Percentiles rank a stretch among this genome's conserved stretches.
Evolutionary conservation across 2,797 vertebrate species (phyloP).

Genomic region (Holocentrus rufus): DNA sequence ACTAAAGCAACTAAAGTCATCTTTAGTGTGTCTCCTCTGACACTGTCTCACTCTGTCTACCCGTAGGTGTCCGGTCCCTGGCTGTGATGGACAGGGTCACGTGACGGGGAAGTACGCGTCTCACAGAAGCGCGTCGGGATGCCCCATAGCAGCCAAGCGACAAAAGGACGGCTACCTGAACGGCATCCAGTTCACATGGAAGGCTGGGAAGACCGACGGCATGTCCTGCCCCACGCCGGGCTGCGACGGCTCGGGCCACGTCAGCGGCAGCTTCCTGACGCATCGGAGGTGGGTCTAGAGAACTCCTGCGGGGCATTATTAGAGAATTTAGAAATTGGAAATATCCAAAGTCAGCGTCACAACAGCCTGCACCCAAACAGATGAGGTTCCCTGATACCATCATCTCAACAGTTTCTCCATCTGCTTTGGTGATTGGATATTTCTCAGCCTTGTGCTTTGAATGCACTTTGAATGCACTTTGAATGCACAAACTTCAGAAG

Average conservation of each 20-base stretch:
- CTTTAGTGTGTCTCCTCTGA: not conserved
- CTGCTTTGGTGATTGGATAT: no score
- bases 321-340: not conserved
- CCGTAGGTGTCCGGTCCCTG: constrained; percentile 96
- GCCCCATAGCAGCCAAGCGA: constrained; percentile 95
- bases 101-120: constrained; percentile 98
- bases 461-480: no score
- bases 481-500: no score
- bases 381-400: no score
- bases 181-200: constrained; percentile 98
- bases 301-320: not conserved
- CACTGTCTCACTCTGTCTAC: not conserved
- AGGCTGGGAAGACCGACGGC: constrained; percentile 97
- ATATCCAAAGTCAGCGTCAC: no score
- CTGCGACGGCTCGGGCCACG: constrained; percentile 96
- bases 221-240: constrained; percentile 98
- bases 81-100: constrained; percentile 97
- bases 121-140: constrained; percentile 96
- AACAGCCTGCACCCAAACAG: no score
- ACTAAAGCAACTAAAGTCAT: no score
- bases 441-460: not conserved
- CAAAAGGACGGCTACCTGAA: constrained; percentile 98
- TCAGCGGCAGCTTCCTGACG: constrained; percentile 99
- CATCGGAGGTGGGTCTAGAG: constrained; percentile 90
- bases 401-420: no score